phyloP scores from a whole-genome alignment of 2,888 invertebrate genomes.

The Dichetophora obliterata region DNA sequence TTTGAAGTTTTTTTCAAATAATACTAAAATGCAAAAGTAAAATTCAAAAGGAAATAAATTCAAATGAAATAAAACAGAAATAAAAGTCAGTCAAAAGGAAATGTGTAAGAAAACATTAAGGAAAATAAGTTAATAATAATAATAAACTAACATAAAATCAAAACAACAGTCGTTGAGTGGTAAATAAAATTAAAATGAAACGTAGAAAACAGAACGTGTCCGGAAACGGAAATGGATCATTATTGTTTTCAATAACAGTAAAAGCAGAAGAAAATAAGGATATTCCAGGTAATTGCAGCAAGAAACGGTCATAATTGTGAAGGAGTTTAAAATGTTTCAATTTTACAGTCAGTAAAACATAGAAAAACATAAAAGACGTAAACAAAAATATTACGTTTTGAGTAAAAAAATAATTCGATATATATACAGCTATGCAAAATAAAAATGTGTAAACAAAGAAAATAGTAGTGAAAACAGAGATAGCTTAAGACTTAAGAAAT shows the following conservation, averaged over 20 bases:
- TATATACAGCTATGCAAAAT: too few relatives aligned
- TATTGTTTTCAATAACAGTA: too few relatives aligned
- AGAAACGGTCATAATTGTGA: too few relatives aligned
- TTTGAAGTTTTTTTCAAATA: slow-evolving; percentile 31
- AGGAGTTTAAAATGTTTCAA: too few relatives aligned
- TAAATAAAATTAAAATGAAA: not conserved
- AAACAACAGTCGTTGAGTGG: not conserved
- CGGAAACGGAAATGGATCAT: too few relatives aligned
- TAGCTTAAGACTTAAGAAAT: too few relatives aligned
- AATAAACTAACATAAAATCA: not conserved
- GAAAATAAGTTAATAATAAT: not conserved
- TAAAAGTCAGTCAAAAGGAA: not conserved
- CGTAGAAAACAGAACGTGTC: not conserved
- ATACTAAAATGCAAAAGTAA: slow-evolving; percentile 40
- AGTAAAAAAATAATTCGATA: too few relatives aligned
- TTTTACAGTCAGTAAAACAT: not conserved
- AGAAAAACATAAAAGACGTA: not conserved
- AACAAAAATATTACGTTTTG: too few relatives aligned
- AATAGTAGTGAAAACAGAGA: not conserved
- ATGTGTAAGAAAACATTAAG: not conserved
- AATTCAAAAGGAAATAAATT: slow-evolving; percentile 22
- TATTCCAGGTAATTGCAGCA: too few relatives aligned
- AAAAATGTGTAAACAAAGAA: too few relatives aligned
- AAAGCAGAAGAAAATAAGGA: too few relatives aligned
- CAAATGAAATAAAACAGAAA: not conserved